Base-by-base conservation (phyloP, 2,113 vertebrate genomes). In the Tyrannus savana region DNA sequence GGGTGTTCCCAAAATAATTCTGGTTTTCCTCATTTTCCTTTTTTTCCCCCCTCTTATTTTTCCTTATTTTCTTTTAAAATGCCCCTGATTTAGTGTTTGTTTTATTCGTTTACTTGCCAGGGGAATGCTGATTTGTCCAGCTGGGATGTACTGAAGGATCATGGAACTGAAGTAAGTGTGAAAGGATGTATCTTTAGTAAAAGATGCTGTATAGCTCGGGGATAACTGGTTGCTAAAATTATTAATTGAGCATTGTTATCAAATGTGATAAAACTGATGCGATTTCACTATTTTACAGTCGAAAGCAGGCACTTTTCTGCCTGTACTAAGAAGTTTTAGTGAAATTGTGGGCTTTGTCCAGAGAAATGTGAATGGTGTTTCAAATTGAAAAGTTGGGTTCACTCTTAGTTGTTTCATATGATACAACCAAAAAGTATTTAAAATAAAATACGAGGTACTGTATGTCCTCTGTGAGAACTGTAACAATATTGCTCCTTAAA, bases 151-250 rank as follows among this genome's bases (percentile, higher is more conserved):
- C 18, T 31, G n/a, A 62, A 76, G 37, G 18, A 85, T 62, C 41
- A 21, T 33, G 66, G 2, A 3, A 11, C 49, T 80, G 58, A 89
- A 94, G 89, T 96, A 96, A 95, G 94, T 89, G 44, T 82, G 39
- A 60, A 31, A 62, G 42, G 35, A 37, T 46, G 7, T 25, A 3
- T 59, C 22, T 39, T 46, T 23, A 60, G 52, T 60, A 52, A 35
- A 81, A 89, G 37, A 10, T 47, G 22, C 37, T 90, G 52, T 42
- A 5, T 8, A 4, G 39, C 19, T 37, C 8, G 60, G 4, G 42
- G 41, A 9, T 44, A 72, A 42, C 17, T 41, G 33, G 16, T 60
- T 84, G 39, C 47, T 82, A 30, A 82, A 84, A 27, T 64, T 3
- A 44, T 72, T n/a, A 21, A 25, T 60, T 47, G 39, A 44, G 6